Conservation (phyloP, 2,888 invertebrate genomes). For the Bimastos eiseni region DNA sequence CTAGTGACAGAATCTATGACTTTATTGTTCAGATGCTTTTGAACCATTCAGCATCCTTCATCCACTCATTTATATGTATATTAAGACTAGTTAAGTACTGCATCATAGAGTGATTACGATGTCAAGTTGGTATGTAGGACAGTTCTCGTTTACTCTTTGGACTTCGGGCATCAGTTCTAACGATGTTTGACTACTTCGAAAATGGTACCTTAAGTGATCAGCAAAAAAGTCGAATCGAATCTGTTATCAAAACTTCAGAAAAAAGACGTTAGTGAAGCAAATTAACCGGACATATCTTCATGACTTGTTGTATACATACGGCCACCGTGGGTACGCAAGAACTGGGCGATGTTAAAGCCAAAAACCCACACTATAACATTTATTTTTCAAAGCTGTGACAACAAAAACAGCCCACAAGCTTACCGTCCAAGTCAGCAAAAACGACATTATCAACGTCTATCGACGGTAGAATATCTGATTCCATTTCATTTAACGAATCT, state of each 20-base stretch:
- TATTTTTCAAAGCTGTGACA: not conserved
- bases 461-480: not conserved
- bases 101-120: not conserved
- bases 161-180: not conserved
- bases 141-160: not conserved
- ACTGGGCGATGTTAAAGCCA: not conserved
- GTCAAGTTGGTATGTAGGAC: not conserved
- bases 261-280: too few species aligned
- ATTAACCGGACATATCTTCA: not conserved
- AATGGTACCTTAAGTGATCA: not conserved
- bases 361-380: not conserved
- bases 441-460: conserved; percentile 17
- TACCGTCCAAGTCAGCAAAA: conserved; percentile 10
- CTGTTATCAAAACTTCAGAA: not conserved
- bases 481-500: conserved; percentile 14
- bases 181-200: not conserved
- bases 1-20: not conserved
- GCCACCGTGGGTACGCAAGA: not conserved
- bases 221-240: not conserved
- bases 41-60: not conserved
- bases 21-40: not conserved
- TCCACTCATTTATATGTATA: not conserved
- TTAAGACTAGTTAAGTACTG: not conserved
- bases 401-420: not conserved
- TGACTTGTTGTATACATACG: not conserved